These are phyloP conservation scores for Chironomus striatipennis DNA, from an alignment of 1,140 invertebrate genomes.

Conservation along the genomic window DNA sequence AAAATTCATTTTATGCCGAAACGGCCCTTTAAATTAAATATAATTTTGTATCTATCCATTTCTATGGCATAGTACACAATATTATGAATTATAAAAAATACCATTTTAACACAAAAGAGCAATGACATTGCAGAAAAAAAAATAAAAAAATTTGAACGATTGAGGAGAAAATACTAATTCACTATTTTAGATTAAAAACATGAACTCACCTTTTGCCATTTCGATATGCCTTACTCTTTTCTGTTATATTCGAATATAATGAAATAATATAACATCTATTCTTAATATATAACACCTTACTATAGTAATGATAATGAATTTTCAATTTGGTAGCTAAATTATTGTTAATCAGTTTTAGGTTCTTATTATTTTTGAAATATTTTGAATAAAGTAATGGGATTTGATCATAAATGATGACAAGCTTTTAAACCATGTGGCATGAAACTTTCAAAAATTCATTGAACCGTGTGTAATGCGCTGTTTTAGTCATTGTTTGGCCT, in stretches of 20 bases:
- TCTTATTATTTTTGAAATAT: no score
- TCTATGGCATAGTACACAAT: not conserved
- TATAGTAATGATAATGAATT: no score
- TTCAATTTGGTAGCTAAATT: no score
- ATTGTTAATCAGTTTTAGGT: no score
- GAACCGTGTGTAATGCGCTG: no score
- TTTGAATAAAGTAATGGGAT: no score
- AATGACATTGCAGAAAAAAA: slow-evolving; percentile 13
- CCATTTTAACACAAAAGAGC: slow-evolving; percentile 18
- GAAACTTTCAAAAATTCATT: no score
- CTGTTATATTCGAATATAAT: not conserved
- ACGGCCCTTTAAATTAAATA: slow-evolving; percentile 21
- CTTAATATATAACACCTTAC: not conserved
- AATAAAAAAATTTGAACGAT: not conserved
- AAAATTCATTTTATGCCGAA: not conserved
- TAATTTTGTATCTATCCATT: not conserved
- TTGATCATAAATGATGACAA: no score
- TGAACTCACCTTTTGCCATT: slow-evolving; percentile 11
- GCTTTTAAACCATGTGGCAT: no score
- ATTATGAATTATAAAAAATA: slow-evolving; percentile 20
- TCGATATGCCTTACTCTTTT: no score
- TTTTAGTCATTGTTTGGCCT: no score
- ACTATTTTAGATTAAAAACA: not conserved
- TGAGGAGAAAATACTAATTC: slow-evolving; percentile 11
- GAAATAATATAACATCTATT: not conserved